A percentile compares a stretch with the other conserved stretches of the same genome.
Evolutionary conservation across 2,888 invertebrate genomes (phyloP).

Genomic region (Chaetoderma sp.): DNA sequence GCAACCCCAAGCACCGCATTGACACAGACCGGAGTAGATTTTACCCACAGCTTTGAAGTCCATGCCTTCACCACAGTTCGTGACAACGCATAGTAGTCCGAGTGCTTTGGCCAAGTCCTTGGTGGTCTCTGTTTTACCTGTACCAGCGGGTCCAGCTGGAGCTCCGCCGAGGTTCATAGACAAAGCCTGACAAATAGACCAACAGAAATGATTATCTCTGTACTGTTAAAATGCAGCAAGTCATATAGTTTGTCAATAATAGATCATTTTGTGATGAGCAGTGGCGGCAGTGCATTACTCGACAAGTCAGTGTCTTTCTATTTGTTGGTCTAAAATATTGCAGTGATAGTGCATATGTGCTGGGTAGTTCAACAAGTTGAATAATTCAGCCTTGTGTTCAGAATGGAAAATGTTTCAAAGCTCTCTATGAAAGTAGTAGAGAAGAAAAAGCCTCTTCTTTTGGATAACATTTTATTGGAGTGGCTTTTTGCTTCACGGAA

Average conservation of each 20-base stretch:
- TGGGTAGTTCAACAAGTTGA: too few species aligned
- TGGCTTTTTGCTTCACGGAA: too few species aligned
- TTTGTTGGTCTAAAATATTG: too few species aligned
- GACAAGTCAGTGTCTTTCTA: too few species aligned
- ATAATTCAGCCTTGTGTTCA: too few species aligned
- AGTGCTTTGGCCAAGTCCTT: slow-evolving; percentile 93
- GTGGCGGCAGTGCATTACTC: background rate
- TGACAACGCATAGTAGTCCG: slow-evolving; percentile 72
- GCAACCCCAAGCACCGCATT: slow-evolving; percentile 95
- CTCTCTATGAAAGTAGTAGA: too few species aligned
- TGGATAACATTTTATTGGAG: too few species aligned
- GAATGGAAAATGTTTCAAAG: too few species aligned
- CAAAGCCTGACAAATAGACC: slow-evolving; percentile 76
- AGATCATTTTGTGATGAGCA: background rate
- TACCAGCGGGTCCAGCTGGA: slow-evolving; percentile 77
- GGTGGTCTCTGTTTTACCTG: slow-evolving; percentile 91
- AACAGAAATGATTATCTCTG: too few species aligned
- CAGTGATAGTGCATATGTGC: too few species aligned
- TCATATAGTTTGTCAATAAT: background rate
- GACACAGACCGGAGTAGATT: slow-evolving; percentile 77
- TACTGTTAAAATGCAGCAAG: background rate
- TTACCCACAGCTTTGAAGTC: slow-evolving; percentile 78
- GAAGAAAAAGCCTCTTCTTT: too few species aligned
- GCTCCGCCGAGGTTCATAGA: slow-evolving; percentile 93
- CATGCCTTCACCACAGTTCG: slow-evolving; percentile 94